Conservation (phyloP, 2,113 vertebrate genomes). For the Aythya baeri region DNA sequence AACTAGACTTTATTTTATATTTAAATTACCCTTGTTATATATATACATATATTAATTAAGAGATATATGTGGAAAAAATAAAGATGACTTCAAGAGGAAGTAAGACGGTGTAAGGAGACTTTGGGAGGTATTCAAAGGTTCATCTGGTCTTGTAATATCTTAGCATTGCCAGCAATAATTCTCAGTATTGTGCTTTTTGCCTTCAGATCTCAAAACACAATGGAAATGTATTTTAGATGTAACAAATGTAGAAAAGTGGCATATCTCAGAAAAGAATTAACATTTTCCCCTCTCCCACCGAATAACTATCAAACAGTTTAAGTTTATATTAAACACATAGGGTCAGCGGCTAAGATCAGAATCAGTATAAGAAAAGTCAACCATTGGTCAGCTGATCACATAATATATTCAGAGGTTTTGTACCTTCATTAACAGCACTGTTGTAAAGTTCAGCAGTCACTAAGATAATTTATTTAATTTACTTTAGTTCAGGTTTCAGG, state of each 20-base stretch:
- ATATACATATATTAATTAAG: not conserved
- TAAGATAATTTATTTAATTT: not conserved
- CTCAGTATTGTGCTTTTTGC: not conserved
- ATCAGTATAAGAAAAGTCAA: not conserved
- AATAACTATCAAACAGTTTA: not conserved
- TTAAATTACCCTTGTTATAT: not conserved
- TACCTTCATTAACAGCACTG: not conserved
- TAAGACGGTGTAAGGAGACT: not conserved
- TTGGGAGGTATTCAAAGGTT: not conserved
- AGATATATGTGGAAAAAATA: accelerated
- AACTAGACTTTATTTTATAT: not conserved
- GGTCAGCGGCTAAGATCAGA: not conserved
- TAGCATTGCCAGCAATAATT: not conserved
- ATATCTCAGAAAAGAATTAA: not conserved
- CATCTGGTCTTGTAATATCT: not conserved
- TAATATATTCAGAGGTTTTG: not conserved
- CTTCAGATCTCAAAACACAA: not conserved
- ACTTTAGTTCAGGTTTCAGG: not conserved
- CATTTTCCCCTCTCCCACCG: not conserved
- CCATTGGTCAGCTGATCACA: not conserved
- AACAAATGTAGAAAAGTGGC: not conserved
- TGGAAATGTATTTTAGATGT: not conserved
- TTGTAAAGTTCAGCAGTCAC: not conserved
- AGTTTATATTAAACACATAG: not conserved
- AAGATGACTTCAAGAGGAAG: not conserved